A percentile compares a stretch with the other conserved stretches of the same genome.
These are phyloP conservation scores for Brassicogethes aeneus DNA, from an alignment of 2,888 invertebrate species.

Conservation along the genomic window DNA sequence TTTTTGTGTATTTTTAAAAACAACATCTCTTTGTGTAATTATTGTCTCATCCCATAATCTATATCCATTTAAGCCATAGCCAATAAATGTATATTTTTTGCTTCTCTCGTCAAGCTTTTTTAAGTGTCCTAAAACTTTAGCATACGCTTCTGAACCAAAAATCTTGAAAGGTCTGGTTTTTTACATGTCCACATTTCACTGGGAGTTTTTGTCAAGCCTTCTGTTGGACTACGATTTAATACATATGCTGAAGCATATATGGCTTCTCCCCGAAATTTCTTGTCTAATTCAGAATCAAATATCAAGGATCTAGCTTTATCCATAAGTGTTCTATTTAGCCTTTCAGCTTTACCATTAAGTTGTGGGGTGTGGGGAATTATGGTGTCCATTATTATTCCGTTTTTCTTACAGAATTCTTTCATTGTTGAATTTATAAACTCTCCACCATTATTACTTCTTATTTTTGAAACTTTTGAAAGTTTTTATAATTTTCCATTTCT, in stretches of 20 bases:
- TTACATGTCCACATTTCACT: constrained; percentile 6
- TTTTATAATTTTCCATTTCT: constrained; percentile 13
- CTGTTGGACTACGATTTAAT: constrained; percentile 22
- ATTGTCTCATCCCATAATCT: constrained; percentile 12
- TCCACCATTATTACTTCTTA: constrained; percentile 19
- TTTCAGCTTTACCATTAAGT: constrained; percentile 17
- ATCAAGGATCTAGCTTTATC: constrained; percentile 21
- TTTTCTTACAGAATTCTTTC: constrained; percentile 14
- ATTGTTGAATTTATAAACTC: constrained; percentile 14
- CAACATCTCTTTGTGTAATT: constrained; percentile 11
- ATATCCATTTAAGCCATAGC: constrained; percentile 13
- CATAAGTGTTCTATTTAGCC: constrained; percentile 18
- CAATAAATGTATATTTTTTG: constrained; percentile 21
- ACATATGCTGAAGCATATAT: constrained; percentile 19
- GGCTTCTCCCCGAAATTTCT: constrained; percentile 27
- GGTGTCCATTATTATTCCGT: constrained; percentile 15
- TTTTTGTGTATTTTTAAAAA: constrained; percentile 8
- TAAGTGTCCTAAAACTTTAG: constrained; percentile 20
- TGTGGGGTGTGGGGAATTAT: constrained; percentile 16
- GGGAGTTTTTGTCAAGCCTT: constrained; percentile 3
- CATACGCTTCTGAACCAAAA: constrained; percentile 27
- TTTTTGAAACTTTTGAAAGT: constrained; percentile 15
- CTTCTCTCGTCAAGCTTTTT: too few species aligned
- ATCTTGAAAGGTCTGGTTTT: constrained; percentile 22
- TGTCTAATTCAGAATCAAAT: constrained; percentile 18